Conservation (phyloP, 2,797 vertebrate genomes). For the Oreonectes daqikongensis region DNA sequence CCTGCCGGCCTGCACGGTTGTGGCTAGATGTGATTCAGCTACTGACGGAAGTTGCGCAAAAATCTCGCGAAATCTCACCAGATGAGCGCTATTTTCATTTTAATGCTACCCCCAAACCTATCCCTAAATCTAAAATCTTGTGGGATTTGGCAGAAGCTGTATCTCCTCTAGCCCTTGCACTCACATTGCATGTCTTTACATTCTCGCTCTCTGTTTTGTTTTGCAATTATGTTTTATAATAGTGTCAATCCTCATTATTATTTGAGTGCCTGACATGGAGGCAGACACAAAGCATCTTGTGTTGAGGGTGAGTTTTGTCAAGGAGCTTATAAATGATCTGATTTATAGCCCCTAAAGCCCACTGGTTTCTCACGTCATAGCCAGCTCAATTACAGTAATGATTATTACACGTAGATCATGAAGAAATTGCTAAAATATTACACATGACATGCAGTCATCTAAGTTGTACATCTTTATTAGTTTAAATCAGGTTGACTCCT, state of each 20-base stretch:
- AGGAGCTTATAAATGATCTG: conserved; percentile 17
- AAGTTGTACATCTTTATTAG: conserved; percentile 7
- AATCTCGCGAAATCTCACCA: conserved; percentile 16
- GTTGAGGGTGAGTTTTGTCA: conserved; percentile 7
- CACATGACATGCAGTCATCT: conserved; percentile 19
- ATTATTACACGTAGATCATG: not conserved
- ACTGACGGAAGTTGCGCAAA: too few relatives aligned
- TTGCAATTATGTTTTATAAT: not conserved
- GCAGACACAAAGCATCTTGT: conserved; percentile 17
- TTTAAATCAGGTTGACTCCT: conserved; percentile 10
- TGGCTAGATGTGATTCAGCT: too few relatives aligned
- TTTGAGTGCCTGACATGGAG: not conserved
- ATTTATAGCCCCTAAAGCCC: conserved; percentile 2
- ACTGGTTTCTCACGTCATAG: not conserved
- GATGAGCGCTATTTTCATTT: too few relatives aligned
- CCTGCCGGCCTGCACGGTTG: too few relatives aligned
- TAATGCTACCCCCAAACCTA: too few relatives aligned
- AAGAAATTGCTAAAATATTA: conserved; percentile 7
- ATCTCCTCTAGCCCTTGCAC: too few relatives aligned
- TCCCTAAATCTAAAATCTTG: too few relatives aligned
- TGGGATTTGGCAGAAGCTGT: too few relatives aligned
- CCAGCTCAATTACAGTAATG: conserved; percentile 15
- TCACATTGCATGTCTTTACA: too few relatives aligned
- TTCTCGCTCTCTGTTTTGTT: too few relatives aligned
- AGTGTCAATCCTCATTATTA: not conserved